A percentile compares a stretch with the other conserved stretches of the same genome.
Conservation (phyloP, 2,113 vertebrate species). For the Prochilodus magdalenae region DNA sequence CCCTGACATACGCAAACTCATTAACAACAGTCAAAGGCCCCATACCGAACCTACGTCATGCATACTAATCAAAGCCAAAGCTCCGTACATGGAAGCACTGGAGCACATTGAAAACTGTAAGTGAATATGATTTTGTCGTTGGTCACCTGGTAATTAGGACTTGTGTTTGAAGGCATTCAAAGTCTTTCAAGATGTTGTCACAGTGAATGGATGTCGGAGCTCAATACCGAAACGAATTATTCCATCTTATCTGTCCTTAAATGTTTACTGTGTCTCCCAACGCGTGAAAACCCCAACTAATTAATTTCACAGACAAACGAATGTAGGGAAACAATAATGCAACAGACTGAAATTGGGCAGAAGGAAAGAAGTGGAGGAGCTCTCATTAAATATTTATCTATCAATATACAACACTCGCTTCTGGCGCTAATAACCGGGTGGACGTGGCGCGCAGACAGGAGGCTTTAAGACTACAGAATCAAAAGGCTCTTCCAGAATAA, state of each 20-base stretch:
- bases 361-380: neutral
- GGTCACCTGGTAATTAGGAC: neutral
- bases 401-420: constrained; percentile 22
- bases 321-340: neutral
- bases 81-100: neutral
- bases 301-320: neutral
- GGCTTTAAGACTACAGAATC: neutral
- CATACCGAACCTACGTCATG: too few relatives aligned
- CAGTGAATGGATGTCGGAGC: neutral
- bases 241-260: neutral
- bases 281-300: constrained; percentile 16
- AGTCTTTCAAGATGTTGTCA: neutral
- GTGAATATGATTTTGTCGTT: neutral
- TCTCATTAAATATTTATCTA: neutral
- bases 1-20: too few relatives aligned
- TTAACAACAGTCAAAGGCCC: too few relatives aligned
- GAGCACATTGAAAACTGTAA: neutral
- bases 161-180: neutral
- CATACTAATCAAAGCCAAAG: neutral
- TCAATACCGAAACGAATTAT: constrained; percentile 8
- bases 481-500: neutral
- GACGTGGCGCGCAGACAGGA: neutral
- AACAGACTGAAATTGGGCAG: neutral
- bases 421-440: constrained; percentile 32
- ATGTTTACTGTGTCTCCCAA: neutral